phyloP scores from a whole-genome alignment of 2,888 invertebrate species.

The Caenorhabditis sp. region DNA sequence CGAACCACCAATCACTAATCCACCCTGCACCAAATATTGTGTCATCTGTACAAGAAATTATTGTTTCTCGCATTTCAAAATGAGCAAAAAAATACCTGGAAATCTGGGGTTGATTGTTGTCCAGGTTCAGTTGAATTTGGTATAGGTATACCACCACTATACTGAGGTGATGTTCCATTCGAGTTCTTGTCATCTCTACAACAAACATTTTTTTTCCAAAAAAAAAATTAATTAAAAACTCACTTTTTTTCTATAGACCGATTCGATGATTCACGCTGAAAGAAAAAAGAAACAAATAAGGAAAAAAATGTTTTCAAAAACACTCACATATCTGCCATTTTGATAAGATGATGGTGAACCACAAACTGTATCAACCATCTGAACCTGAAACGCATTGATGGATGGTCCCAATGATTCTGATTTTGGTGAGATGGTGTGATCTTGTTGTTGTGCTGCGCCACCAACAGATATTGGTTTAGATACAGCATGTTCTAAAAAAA shows the following conservation, averaged over 20 bases:
- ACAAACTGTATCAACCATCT: slow-evolving; percentile 98
- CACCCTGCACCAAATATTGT: slow-evolving; percentile 48
- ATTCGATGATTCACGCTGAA: neutral
- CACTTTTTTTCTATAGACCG: neutral
- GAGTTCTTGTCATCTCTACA: slow-evolving; percentile 12
- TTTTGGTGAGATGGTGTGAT: slow-evolving; percentile 71
- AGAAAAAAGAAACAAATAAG: neutral
- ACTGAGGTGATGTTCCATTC: slow-evolving; percentile 8
- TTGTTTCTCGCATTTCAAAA: slow-evolving; percentile 1
- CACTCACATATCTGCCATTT: slow-evolving; percentile 24
- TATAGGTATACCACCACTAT: slow-evolving; percentile 29
- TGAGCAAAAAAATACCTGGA: slow-evolving; percentile 19
- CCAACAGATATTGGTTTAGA: slow-evolving; percentile 81
- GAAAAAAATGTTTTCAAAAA: neutral
- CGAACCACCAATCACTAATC: slow-evolving; percentile 38
- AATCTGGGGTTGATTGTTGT: slow-evolving; percentile 45
- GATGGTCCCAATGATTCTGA: slow-evolving; percentile 79
- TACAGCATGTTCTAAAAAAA: slow-evolving; percentile 77
- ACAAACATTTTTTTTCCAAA: neutral
- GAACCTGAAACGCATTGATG: slow-evolving; percentile 88
- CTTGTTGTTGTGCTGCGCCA: slow-evolving; percentile 9
- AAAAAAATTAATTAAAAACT: slow-evolving; percentile 5
- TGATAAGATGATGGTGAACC: slow-evolving; percentile 75
- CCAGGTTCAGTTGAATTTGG: slow-evolving; percentile 22
- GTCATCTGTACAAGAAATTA: slow-evolving; percentile 29